A percentile compares a stretch with the other conserved stretches of the same genome.
Evolutionary conservation across 2,113 vertebrate species (phyloP).

Genomic region (Oostethus manadensis): DNA sequence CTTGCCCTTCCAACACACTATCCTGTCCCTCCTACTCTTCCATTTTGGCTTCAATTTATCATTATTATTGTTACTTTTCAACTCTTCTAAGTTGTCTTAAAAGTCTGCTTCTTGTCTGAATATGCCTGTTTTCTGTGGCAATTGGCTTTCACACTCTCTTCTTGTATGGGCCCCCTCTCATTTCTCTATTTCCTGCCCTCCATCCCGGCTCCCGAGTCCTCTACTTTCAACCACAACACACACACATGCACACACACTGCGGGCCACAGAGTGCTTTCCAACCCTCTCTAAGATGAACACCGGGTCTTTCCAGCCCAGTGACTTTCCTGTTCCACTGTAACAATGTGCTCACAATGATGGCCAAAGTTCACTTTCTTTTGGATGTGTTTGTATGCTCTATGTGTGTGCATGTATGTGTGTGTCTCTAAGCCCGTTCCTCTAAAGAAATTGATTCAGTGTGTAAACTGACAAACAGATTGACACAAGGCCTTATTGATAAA

Average conservation of each 20-base stretch:
- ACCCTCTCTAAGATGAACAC: constrained; percentile 50
- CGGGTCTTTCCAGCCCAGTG: constrained; percentile 66
- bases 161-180: constrained; percentile 29
- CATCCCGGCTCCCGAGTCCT: not conserved
- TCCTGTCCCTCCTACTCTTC: constrained; percentile 15
- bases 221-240: constrained; percentile 9
- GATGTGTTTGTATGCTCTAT: constrained; percentile 27
- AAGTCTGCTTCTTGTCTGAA: too few relatives aligned
- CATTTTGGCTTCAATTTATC: constrained; percentile 10
- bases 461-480: not conserved
- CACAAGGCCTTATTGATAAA: too few relatives aligned
- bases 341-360: constrained; percentile 67
- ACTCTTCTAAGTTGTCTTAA: not conserved
- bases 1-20: constrained; percentile 30
- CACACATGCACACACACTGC: constrained; percentile 12
- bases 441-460: constrained; percentile 3
- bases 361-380: constrained; percentile 50
- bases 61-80: constrained; percentile 14
- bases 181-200: constrained; percentile 20
- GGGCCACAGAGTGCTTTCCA: constrained; percentile 18
- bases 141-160: constrained; percentile 32
- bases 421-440: not conserved
- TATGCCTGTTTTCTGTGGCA: constrained; percentile 37
- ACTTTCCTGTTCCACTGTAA: constrained; percentile 64
- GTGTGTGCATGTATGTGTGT: constrained; percentile 11